Evolutionary conservation across 2,113 vertebrate species (phyloP).

Genomic region (Actinemys pallida): DNA sequence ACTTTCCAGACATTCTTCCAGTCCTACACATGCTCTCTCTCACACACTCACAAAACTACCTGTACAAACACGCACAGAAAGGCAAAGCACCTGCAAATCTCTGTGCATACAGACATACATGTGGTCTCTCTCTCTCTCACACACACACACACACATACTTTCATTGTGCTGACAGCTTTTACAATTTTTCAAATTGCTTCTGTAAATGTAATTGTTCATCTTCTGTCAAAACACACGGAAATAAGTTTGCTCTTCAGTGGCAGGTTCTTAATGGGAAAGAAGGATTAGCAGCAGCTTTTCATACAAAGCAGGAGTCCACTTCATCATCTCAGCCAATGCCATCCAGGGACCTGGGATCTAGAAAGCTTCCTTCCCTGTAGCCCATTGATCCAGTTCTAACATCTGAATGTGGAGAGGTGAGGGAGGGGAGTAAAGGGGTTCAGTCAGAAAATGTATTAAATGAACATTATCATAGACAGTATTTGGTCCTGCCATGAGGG

Average conservation of each 20-base stretch:
- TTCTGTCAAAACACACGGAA: slow-evolving; percentile 66
- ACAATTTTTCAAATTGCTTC: slow-evolving; percentile 53
- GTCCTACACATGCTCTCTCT: rapidly evolving
- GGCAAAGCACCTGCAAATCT: not conserved
- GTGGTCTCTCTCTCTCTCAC: not conserved
- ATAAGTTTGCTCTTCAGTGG: slow-evolving; percentile 56
- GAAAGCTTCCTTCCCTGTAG: not conserved
- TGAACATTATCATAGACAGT: not conserved
- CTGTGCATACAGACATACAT: not conserved
- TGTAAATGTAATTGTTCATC: slow-evolving; percentile 60
- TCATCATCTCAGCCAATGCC: slow-evolving; percentile 22
- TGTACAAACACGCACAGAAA: not conserved
- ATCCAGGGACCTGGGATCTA: not conserved
- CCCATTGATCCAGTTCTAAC: not conserved
- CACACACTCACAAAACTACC: not conserved
- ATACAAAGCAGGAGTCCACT: slow-evolving; percentile 25
- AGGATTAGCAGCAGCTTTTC: slow-evolving; percentile 53
- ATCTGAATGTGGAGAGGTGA: slow-evolving; percentile 9
- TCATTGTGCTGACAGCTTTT: slow-evolving; percentile 50
- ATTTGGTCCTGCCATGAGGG: too few species aligned
- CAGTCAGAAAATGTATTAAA: not conserved
- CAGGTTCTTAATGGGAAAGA: slow-evolving; percentile 58
- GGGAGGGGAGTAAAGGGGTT: not conserved
- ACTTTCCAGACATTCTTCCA: not conserved
- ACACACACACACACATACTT: slow-evolving; percentile 4